Percentiles rank a stretch among this genome's conserved stretches.
These are phyloP conservation scores for Pluvialis apricaria DNA, from an alignment of 2,113 vertebrate genomes.

Conservation along the genomic window DNA sequence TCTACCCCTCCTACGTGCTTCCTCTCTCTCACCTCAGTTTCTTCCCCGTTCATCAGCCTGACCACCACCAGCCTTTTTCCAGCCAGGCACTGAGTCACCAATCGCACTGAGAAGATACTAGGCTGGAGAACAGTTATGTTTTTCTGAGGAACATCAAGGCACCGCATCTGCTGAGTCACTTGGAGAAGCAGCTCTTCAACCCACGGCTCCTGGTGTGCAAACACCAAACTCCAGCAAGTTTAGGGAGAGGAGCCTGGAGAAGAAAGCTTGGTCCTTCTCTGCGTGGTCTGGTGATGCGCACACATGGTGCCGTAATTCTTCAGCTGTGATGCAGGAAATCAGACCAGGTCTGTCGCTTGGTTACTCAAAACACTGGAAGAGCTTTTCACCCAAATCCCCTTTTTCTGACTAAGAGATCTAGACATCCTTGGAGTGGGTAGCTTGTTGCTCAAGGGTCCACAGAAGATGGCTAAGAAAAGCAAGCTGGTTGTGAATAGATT, in stretches of 20 bases:
- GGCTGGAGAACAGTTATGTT: neutral
- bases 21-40: neutral
- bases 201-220: neutral
- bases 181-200: neutral
- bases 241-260: neutral
- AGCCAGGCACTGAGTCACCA: neutral
- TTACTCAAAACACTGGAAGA: neutral
- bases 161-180: neutral
- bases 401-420: neutral
- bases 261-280: neutral
- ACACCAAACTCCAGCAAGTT: neutral
- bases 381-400: neutral
- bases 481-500: neutral
- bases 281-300: neutral
- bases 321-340: neutral
- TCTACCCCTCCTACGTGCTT: neutral
- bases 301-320: accelerated
- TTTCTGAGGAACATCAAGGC: neutral
- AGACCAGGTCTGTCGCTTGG: neutral
- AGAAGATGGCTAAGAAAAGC: neutral
- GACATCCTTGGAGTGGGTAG: neutral
- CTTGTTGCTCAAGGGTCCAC: neutral
- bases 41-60: neutral
- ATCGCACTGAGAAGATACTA: neutral
- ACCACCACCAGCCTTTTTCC: neutral